Percentiles rank a stretch among this genome's conserved stretches.
phyloP scores from a whole-genome alignment of 2,888 invertebrate species.

The Parochlus steinenii region DNA sequence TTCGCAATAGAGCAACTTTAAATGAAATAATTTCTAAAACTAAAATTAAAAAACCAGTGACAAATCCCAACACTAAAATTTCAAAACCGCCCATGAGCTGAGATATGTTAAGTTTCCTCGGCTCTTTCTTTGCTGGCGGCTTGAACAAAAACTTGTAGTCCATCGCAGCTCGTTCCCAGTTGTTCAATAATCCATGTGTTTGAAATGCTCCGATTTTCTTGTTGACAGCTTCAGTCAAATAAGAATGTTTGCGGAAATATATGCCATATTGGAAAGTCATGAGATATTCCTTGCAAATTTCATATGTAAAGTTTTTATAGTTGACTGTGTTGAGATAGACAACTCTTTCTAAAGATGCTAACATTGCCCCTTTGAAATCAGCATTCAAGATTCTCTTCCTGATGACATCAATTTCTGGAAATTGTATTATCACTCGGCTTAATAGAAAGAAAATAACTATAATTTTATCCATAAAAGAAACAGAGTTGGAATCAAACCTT shows the following conservation, averaged over 20 bases:
- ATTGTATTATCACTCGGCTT: too few species aligned
- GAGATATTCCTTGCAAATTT: constrained; percentile 6
- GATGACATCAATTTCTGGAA: too few species aligned
- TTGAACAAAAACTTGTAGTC: too few species aligned
- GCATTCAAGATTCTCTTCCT: too few species aligned
- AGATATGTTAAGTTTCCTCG: too few species aligned
- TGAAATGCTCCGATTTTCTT: constrained; percentile 1
- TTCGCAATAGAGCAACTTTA: background rate
- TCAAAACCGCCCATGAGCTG: constrained; percentile 6
- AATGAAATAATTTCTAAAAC: background rate
- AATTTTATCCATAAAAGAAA: too few species aligned
- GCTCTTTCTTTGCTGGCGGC: too few species aligned
- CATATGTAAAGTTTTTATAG: background rate
- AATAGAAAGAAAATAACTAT: too few species aligned
- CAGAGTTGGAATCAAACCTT: too few species aligned
- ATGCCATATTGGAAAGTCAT: constrained; percentile 7
- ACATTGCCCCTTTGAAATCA: too few species aligned
- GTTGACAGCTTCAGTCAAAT: background rate
- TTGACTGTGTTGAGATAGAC: constrained; percentile 2
- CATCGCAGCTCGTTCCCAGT: too few species aligned
- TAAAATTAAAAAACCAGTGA: background rate
- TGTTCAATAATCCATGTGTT: constrained; percentile 3
- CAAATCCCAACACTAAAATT: background rate
- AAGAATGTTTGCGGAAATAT: constrained; percentile 8
- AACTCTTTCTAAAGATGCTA: constrained; percentile 6